phyloP scores from a whole-genome alignment of 2,888 invertebrate genomes.

The Oscheius myriophilus region DNA sequence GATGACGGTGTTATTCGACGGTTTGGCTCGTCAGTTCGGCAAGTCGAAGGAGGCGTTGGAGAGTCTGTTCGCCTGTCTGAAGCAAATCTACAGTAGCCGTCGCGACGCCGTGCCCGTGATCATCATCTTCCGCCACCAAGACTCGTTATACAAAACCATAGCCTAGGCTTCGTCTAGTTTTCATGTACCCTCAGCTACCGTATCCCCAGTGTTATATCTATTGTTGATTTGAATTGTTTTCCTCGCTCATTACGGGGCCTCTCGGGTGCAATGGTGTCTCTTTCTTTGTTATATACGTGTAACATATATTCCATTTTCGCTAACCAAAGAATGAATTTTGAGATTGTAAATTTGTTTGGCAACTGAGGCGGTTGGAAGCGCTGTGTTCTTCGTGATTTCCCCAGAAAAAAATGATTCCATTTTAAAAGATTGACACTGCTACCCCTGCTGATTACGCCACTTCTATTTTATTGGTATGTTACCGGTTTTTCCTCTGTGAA shows the following conservation, averaged over 20 bases:
- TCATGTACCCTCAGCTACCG: neutral
- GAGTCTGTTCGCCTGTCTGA: slow-evolving; percentile 11
- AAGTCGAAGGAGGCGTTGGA: slow-evolving; percentile 24
- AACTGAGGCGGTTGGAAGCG: neutral
- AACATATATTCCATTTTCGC: neutral
- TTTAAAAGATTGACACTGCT: slow-evolving; percentile 3
- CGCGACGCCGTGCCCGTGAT: slow-evolving; percentile 7
- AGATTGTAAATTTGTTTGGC: neutral
- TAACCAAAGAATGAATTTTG: neutral
- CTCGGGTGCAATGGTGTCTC: neutral
- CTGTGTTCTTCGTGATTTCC: neutral
- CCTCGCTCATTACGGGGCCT: neutral
- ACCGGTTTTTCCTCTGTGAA: too few relatives aligned
- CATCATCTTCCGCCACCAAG: slow-evolving; percentile 9
- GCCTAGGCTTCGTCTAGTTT: neutral
- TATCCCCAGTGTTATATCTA: neutral
- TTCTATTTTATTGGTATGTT: too few relatives aligned
- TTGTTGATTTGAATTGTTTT: neutral
- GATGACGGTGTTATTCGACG: slow-evolving; percentile 6
- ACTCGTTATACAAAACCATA: slow-evolving; percentile 21
- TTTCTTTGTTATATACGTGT: neutral
- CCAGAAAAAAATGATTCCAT: neutral
- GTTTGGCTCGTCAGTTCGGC: slow-evolving; percentile 11
- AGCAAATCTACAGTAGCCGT: slow-evolving; percentile 5
- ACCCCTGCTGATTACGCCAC: too few relatives aligned